Evolutionary conservation across 2,797 vertebrate genomes (phyloP).

Genomic region (Scolopax bukidnonensis): DNA sequence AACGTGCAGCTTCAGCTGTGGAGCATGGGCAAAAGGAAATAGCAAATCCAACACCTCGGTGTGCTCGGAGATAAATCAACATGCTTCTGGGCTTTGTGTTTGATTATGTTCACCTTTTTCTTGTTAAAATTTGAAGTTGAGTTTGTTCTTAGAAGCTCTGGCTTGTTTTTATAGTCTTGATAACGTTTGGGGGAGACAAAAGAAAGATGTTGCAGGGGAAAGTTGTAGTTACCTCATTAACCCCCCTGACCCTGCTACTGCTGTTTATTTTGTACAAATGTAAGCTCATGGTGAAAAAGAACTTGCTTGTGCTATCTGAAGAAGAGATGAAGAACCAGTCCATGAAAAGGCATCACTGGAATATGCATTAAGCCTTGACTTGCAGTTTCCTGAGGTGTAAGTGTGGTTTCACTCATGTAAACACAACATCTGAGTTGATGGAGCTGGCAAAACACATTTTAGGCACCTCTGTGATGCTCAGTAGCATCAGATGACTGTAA

Average conservation of each 20-base stretch:
- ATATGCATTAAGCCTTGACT: not conserved
- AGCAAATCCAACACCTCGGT: not conserved
- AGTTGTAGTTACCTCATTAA: not conserved
- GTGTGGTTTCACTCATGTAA: not conserved
- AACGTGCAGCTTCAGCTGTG: not conserved
- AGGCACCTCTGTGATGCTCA: not conserved
- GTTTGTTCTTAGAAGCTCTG: not conserved
- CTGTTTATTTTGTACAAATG: not conserved
- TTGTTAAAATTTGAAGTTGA: not conserved
- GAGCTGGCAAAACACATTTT: not conserved
- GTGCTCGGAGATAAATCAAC: not conserved
- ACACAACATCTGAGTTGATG: not conserved
- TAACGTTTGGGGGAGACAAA: not conserved
- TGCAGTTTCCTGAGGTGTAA: not conserved
- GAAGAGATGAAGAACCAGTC: not conserved
- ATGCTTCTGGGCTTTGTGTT: not conserved
- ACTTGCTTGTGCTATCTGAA: not conserved
- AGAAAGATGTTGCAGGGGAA: not conserved
- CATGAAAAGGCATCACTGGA: not conserved
- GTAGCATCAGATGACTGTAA: not conserved
- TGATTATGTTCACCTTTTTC: not conserved
- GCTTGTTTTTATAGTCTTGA: not conserved
- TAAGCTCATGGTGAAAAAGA: not conserved
- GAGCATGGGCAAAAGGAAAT: not conserved
- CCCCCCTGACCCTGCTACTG: not conserved